Conservation (phyloP, 2,113 vertebrate genomes). For the Pomatostomus ruficeps region DNA sequence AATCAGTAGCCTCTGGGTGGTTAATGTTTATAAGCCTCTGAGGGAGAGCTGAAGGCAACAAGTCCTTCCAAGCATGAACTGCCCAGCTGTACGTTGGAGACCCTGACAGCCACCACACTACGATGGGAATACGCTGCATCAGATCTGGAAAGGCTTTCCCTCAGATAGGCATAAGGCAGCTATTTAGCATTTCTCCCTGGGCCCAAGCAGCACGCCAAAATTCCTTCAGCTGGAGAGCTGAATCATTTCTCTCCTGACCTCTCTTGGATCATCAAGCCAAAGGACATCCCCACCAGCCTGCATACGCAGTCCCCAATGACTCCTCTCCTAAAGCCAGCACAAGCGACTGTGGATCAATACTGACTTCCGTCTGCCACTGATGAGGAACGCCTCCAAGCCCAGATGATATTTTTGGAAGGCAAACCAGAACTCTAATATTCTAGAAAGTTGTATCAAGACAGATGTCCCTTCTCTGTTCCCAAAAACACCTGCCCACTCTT, state of each 20-base stretch:
- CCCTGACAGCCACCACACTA: background rate
- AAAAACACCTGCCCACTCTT: background rate
- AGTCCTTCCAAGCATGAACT: constrained; percentile 40
- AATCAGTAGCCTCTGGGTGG: constrained; percentile 41
- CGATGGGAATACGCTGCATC: background rate
- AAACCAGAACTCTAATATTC: background rate
- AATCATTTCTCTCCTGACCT: constrained; percentile 22
- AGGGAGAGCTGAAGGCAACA: constrained; percentile 8
- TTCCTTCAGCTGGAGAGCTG: background rate
- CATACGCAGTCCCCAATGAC: background rate
- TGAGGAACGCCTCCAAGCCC: background rate
- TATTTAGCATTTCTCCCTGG: background rate
- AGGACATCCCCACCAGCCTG: background rate
- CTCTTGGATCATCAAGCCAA: background rate
- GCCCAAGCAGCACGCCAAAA: background rate
- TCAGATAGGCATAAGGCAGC: background rate
- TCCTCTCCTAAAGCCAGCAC: background rate
- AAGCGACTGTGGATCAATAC: background rate
- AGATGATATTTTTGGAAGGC: background rate
- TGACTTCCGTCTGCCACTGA: background rate
- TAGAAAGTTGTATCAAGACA: background rate
- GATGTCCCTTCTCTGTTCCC: background rate
- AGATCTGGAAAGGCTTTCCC: background rate
- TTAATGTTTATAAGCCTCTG: constrained; percentile 13
- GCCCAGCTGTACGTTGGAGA: background rate